These are phyloP conservation scores for Dufourea novaeangliae DNA, from an alignment of 1,140 invertebrate genomes.

Conservation along the genomic window DNA sequence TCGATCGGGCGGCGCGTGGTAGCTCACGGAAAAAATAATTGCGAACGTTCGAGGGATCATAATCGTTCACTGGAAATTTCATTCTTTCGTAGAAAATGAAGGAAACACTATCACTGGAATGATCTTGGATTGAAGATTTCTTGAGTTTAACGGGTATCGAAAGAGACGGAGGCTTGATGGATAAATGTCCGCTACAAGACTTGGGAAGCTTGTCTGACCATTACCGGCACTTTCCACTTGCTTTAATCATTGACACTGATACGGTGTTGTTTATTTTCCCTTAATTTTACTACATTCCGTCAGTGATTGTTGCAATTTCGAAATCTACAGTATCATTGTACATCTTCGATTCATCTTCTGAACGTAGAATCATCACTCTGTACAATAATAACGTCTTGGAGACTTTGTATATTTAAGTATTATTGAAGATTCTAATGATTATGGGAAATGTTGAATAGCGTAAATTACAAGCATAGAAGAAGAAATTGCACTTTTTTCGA, in stretches of 20 bases:
- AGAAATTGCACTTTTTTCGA: no score
- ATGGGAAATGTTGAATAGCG: no score
- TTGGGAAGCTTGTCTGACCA: neutral
- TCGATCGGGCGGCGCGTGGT: neutral
- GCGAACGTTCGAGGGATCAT: neutral
- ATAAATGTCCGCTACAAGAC: no score
- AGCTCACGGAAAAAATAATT: neutral
- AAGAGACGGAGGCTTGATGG: no score
- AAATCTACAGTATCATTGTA: neutral
- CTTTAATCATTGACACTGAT: neutral
- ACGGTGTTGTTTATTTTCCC: neutral
- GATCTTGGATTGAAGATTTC: no score
- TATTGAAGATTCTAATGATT: no score
- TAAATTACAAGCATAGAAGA: no score
- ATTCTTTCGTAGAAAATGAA: neutral
- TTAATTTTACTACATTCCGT: neutral
- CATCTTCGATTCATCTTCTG: neutral
- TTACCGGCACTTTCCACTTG: constrained; percentile 1
- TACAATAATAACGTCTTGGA: no score
- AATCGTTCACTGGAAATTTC: neutral
- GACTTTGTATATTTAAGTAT: no score
- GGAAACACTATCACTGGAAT: no score
- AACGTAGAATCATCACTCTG: no score
- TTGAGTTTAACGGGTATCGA: no score
- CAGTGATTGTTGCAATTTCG: neutral